Conservation (phyloP, 2,113 vertebrate species). For the Nerophis lumbriciformis region DNA sequence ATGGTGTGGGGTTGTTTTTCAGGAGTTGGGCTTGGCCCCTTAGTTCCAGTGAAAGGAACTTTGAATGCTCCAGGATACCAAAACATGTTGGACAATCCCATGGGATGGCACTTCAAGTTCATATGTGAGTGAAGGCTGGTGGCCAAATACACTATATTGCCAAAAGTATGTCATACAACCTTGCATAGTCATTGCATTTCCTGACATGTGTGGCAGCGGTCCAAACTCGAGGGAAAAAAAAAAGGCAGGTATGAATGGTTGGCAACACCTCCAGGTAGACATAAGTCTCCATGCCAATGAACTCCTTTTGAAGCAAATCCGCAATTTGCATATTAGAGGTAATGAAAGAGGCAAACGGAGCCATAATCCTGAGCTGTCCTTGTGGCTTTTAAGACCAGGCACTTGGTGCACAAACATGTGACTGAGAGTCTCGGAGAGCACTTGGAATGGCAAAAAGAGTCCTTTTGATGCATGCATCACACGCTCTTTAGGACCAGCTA, state of each 20-base stretch:
- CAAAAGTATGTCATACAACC: too few species aligned
- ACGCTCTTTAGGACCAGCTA: slow-evolving; percentile 34
- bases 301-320: slow-evolving; percentile 61
- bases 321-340: slow-evolving; percentile 71
- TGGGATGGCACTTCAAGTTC: too few species aligned
- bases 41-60: too few species aligned
- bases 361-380: slow-evolving; percentile 59
- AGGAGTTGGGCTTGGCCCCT: too few species aligned
- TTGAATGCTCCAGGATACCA: too few species aligned
- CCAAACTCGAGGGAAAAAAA: slow-evolving; percentile 8
- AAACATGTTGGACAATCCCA: too few species aligned
- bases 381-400: slow-evolving; percentile 55
- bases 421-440: slow-evolving; percentile 45
- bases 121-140: too few species aligned
- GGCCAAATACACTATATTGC: too few species aligned
- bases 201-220: background rate
- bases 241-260: slow-evolving; percentile 37
- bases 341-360: slow-evolving; percentile 52
- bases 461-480: slow-evolving; percentile 38
- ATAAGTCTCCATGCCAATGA: slow-evolving; percentile 48
- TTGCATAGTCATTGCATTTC: background rate
- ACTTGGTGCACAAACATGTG: slow-evolving; percentile 43
- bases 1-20: too few species aligned
- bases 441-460: slow-evolving; percentile 27
- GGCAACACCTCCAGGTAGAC: slow-evolving; percentile 44